Conservation (phyloP, 1,140 invertebrate genomes). For the Achatina immaculata region DNA sequence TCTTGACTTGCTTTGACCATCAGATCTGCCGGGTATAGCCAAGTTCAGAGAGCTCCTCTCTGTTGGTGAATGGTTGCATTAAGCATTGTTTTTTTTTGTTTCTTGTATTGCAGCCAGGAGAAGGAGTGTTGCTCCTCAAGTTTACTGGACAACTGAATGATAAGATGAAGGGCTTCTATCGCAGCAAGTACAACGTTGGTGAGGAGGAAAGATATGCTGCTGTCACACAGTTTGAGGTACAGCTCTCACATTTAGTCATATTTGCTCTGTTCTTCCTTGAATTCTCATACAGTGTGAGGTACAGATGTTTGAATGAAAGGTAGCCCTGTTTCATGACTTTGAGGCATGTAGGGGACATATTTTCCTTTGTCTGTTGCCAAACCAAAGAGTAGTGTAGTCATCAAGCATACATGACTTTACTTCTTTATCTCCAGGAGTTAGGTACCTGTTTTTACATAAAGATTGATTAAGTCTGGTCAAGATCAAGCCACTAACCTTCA, state of each 20-base stretch:
- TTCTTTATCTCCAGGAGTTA: no score
- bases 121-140: slow-evolving; percentile 79
- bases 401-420: no score
- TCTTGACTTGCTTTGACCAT: no score
- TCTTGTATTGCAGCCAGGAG: slow-evolving; percentile 71
- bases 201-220: slow-evolving; percentile 87
- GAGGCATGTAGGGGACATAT: no score
- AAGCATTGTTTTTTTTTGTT: not conserved
- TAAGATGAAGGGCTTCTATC: slow-evolving; percentile 94
- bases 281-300: not conserved
- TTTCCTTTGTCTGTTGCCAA: no score
- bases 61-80: no score
- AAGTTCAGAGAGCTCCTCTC: no score
- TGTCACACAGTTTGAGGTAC: slow-evolving; percentile 87
- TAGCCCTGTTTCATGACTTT: not conserved
- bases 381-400: no score
- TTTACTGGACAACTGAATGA: slow-evolving; percentile 91
- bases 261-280: not conserved
- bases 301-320: not conserved
- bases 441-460: no score
- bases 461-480: no score
- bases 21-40: no score
- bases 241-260: not conserved
- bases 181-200: slow-evolving; percentile 83
- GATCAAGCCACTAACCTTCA: no score